Base-by-base conservation (phyloP, 2,113 vertebrate genomes). In the Rattus rattus region DNA sequence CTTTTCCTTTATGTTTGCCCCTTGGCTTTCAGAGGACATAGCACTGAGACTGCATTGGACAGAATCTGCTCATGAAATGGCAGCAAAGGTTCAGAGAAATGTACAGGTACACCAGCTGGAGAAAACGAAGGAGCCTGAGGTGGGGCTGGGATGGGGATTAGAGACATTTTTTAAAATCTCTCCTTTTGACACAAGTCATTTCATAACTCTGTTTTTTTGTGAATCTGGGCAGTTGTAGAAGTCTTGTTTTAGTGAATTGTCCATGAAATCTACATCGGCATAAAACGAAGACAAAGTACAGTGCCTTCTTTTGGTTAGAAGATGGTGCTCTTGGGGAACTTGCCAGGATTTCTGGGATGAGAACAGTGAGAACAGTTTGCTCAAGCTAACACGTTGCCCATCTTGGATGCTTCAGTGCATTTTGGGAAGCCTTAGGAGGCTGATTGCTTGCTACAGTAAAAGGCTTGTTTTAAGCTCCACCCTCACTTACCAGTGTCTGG, bases 381-480 rank as follows among this genome's bases (percentile, higher is more conserved):
- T 63, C 36, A 70, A 36, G 13, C 1, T 30, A 84, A 84, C 33
- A 30, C 2, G 43, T n/a, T 87, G 63, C 49, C 30, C 28, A 26
- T 39, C 49, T 95, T 91, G 67, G 33, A 90, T 90, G 76, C 76
- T 92, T 79, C 10, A 3, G 39, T 96, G 85, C 36, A 33, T 91
- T 85, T 89, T 30, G 54, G 76, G 65, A 94, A 81, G 94, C 73
- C 47, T 96, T 92, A 72, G 22, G 19, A 67, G 67, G 59, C 65
- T 81, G 77, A 88, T 90, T 94, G 85, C 30, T 91, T 91, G 39
- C 88, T 63, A 73, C 4, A 87, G 13, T 54, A 61, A 92, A 91
- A 75, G 20, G 10, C 3, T 54, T 59, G 70, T 83, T 79, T 54
- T 88, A 36, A 80, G 52, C 4, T 75, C 67, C 49, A 88, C 30